Conservation (phyloP, 2,113 vertebrate species). For the Vanacampus margaritifer region DNA sequence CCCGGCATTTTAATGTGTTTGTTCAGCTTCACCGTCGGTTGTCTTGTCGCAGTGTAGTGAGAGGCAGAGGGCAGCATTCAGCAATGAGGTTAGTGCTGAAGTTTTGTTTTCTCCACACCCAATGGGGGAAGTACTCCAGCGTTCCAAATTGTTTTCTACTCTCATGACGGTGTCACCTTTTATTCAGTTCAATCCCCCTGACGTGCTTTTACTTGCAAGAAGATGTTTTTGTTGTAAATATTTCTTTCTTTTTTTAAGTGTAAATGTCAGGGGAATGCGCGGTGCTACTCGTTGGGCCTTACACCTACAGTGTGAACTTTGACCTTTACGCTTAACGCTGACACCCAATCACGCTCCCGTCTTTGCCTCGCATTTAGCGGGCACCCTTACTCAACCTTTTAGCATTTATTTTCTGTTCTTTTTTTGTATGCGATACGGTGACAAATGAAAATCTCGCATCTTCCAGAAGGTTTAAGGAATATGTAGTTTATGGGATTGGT, state of each 20-base stretch:
- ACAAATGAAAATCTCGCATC: conserved; percentile 16
- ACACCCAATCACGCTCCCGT: conserved; percentile 33
- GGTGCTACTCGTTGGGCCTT: conserved; percentile 59
- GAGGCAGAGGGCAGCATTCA: conserved; percentile 57
- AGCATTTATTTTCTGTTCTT: conserved; percentile 10
- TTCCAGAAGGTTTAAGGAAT: conserved; percentile 29
- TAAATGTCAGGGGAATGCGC: conserved; percentile 26
- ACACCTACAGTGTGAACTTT: conserved; percentile 35
- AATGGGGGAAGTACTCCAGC: neutral
- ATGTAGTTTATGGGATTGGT: conserved; percentile 38
- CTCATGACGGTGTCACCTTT: conserved; percentile 10
- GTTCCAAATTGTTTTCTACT: conserved; percentile 10
- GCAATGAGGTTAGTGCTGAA: conserved; percentile 8
- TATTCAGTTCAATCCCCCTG: neutral
- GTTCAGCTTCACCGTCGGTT: conserved; percentile 4
- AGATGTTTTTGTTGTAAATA: conserved; percentile 1
- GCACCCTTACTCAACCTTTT: neutral
- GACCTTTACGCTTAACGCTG: conserved; percentile 37
- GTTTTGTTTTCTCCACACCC: neutral
- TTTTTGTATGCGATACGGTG: conserved; percentile 24
- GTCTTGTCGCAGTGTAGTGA: conserved; percentile 14
- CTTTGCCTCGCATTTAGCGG: neutral
- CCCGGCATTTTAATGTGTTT: conserved; percentile 14
- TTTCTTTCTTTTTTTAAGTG: neutral
- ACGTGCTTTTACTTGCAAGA: conserved; percentile 4